A percentile compares a stretch with the other conserved stretches of the same genome.
Conservation (phyloP, 2,113 vertebrate genomes). For the Alethe castanea region DNA sequence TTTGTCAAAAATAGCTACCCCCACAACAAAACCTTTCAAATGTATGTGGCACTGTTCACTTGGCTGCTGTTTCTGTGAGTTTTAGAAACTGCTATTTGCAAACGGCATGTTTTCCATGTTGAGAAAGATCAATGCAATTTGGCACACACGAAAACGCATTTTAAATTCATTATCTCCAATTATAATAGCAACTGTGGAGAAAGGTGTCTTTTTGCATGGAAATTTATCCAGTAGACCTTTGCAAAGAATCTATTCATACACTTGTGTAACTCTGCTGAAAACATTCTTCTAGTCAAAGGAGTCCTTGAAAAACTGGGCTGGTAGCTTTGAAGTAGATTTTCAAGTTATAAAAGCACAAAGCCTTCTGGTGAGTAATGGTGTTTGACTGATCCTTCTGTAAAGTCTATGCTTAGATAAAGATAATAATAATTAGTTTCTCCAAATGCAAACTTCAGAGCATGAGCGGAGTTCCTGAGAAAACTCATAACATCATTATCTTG, state of each 20-base stretch:
- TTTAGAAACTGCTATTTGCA: not conserved
- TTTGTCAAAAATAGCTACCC: not conserved
- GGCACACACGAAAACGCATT: not conserved
- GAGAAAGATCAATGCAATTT: not conserved
- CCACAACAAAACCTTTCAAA: not conserved
- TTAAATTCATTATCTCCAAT: not conserved
- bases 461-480: not conserved
- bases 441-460: not conserved
- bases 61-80: not conserved
- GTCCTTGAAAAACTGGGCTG: not conserved
- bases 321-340: not conserved
- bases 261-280: not conserved
- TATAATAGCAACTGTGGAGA: not conserved
- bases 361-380: not conserved
- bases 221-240: not conserved
- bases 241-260: not conserved
- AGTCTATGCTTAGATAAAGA: not conserved
- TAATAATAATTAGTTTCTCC: not conserved
- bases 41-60: not conserved
- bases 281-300: not conserved
- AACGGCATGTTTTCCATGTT: rapidly evolving
- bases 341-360: not conserved
- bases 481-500: not conserved
- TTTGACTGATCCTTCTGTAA: not conserved
- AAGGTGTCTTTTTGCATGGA: not conserved